Base-by-base conservation (phyloP, 2,113 vertebrate genomes). In the Morone saxatilis region DNA sequence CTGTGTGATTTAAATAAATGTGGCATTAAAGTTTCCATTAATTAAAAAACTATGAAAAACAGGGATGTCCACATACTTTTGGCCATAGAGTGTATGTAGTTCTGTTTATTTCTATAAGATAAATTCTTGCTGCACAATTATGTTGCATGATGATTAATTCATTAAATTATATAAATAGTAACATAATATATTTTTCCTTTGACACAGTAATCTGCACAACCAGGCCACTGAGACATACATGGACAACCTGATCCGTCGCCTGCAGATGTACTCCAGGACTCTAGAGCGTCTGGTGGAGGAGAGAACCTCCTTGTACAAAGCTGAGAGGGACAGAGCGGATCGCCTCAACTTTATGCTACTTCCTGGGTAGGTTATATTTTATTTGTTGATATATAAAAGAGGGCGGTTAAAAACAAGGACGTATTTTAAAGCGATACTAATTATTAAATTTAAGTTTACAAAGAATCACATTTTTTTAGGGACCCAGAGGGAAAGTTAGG, bases 331-430 rank as follows among this genome's bases (percentile, higher is more conserved):
- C 95, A 94, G 98, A 90, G 98, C 98, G 0, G 98, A 99, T 83
- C 96, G 87, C 7, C 97, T 99, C 62, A 99, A 99, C 91, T 99
- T 97, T 61, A 98, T 99, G 98, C 94, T 99, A 65, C 96, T 99
- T 45, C 98, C 98, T 11, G 92, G 97, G 98, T 99, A 16, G 0
- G 86, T 75, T 65, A 41, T 13, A 11, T 17, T 2, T 0, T 10
- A 31, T 41, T 17, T 48, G 17, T 4, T 36, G 45, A 25, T 31
- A n/a, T n/a, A 12, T 0, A 7, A 4, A 16, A 51, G 43, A 36
- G 16, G 9, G 4, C 1, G 1, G 5, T 4, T 6, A 6, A 51
- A 63, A 54, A 22, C 41, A 61, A 9, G 1, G 16, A 11, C 20
- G 20, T 7, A 41, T 71, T 75, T 50, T 59, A 59, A 63, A 73